Evolutionary conservation across 1,140 invertebrate species (phyloP).

Genomic region (Chlorops oryzae): DNA sequence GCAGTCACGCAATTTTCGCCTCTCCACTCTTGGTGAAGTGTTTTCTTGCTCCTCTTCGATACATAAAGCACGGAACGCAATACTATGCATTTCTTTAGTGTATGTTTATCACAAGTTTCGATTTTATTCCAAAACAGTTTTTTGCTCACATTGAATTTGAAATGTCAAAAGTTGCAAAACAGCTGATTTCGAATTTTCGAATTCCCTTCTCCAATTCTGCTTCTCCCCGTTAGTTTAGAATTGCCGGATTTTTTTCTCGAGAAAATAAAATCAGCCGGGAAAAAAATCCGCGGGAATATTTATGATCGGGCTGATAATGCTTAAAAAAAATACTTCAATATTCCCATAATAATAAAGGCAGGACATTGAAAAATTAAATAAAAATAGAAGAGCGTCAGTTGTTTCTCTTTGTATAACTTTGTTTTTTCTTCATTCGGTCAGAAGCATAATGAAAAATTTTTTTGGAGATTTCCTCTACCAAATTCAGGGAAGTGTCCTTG

Average conservation of each 20-base stretch:
- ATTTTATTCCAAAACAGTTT: no score
- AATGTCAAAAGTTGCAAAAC: neutral
- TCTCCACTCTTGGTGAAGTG: neutral
- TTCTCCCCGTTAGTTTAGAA: neutral
- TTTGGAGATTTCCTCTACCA: no score
- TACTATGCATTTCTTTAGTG: neutral
- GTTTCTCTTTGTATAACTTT: no score
- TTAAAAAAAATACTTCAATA: no score
- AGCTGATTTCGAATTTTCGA: neutral
- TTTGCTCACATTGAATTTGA: neutral
- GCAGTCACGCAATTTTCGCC: neutral
- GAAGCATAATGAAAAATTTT: no score
- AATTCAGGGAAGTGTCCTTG: no score
- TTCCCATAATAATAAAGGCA: no score
- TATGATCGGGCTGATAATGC: neutral
- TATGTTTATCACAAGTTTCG: no score
- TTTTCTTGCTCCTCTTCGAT: neutral
- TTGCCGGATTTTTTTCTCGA: neutral
- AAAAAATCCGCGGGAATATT: conserved; percentile 1
- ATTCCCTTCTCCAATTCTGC: neutral
- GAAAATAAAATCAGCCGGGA: neutral
- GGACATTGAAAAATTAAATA: no score
- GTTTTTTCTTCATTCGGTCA: no score
- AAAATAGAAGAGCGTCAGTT: no score
- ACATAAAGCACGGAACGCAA: neutral